Percentiles rank a stretch among this genome's conserved stretches.
These are phyloP conservation scores for Philotrypesis tridentata DNA, from an alignment of 1,140 invertebrate species.

Conservation along the genomic window DNA sequence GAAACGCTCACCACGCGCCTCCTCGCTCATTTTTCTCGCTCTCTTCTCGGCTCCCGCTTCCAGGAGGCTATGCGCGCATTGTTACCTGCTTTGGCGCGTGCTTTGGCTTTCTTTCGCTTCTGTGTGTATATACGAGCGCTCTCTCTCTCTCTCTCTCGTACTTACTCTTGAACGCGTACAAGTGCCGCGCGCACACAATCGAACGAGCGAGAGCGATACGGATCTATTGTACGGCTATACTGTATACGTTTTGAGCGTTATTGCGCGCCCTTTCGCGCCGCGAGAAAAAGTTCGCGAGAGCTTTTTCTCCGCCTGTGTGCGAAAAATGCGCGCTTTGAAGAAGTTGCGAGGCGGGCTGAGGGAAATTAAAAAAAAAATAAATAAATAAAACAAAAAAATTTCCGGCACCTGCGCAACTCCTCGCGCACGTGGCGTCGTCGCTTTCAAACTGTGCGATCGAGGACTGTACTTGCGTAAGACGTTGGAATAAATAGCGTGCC, in stretches of 20 bases:
- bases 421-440: background rate
- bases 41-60: background rate
- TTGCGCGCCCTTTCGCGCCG: no score
- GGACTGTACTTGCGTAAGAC: background rate
- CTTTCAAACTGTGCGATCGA: background rate
- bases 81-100: constrained; percentile 29
- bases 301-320: background rate
- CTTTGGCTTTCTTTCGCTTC: background rate
- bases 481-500: background rate
- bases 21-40: background rate
- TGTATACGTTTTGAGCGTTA: background rate
- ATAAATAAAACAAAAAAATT: no score
- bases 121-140: no score
- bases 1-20: background rate
- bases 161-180: background rate
- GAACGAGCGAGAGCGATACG: background rate
- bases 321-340: no score
- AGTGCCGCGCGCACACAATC: constrained; percentile 28
- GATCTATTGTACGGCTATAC: constrained; percentile 22
- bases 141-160: no score
- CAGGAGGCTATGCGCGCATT: background rate
- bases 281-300: background rate
- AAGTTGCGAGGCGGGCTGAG: no score
- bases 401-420: no score
- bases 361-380: no score